phyloP scores from a whole-genome alignment of 1,140 invertebrate genomes.

The Telenomus remus region DNA sequence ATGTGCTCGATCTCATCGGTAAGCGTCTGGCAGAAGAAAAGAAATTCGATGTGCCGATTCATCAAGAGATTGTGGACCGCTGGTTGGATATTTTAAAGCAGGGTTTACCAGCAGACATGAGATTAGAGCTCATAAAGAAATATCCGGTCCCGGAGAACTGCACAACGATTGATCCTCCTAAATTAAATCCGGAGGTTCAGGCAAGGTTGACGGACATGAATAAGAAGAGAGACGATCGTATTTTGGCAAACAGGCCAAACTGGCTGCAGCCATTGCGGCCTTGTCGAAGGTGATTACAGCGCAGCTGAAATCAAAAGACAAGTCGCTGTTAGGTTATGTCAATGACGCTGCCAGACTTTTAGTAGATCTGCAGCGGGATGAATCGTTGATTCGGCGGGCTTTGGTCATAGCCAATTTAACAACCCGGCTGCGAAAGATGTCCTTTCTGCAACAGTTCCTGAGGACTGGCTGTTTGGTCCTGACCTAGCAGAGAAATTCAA shows the following conservation, averaged over 20 bases:
- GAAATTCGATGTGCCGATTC: background rate
- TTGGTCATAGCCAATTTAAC: background rate
- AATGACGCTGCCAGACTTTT: background rate
- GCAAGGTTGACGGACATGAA: background rate
- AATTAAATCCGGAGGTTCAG: background rate
- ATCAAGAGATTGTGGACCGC: background rate
- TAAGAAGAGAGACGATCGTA: background rate
- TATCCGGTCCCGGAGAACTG: background rate
- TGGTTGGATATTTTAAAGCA: background rate
- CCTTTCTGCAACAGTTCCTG: background rate
- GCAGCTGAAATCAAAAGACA: background rate
- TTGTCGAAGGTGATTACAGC: background rate
- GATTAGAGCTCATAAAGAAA: background rate
- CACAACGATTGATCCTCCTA: background rate
- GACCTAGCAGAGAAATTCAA: background rate
- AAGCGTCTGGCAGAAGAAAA: background rate
- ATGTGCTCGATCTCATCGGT: background rate
- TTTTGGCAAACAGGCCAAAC: background rate
- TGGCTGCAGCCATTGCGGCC: background rate
- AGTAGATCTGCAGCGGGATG: background rate
- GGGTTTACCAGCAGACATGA: background rate
- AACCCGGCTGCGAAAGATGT: background rate
- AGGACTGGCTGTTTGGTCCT: background rate
- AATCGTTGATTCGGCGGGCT: background rate
- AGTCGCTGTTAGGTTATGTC: background rate